These are phyloP conservation scores for Octonoba sinensis DNA, from an alignment of 2,888 invertebrate species.

Conservation along the genomic window DNA sequence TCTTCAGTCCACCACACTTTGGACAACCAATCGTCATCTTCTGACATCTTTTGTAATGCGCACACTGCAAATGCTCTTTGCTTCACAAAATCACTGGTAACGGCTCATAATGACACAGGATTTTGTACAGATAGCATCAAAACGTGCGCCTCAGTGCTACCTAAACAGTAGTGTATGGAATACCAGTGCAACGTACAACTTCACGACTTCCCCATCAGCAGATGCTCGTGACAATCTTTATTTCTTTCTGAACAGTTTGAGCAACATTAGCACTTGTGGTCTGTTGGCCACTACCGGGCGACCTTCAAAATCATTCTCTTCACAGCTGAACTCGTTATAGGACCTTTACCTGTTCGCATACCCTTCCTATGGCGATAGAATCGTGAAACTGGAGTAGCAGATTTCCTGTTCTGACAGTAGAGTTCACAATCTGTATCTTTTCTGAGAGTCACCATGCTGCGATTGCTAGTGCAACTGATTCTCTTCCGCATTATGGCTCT, in stretches of 20 bases:
- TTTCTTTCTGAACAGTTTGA: neutral
- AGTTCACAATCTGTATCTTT: neutral
- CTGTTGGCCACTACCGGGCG: no score
- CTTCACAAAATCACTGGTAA: neutral
- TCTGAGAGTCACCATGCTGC: no score
- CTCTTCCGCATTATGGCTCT: no score
- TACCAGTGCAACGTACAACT: neutral
- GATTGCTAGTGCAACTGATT: no score
- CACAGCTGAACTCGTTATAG: no score
- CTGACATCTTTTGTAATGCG: neutral
- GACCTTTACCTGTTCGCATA: no score
- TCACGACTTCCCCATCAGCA: neutral
- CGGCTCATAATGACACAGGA: neutral
- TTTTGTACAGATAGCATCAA: neutral
- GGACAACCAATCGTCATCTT: neutral
- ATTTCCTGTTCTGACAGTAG: no score
- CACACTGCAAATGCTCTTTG: neutral
- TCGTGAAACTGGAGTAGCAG: no score
- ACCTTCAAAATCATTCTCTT: no score
- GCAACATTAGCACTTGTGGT: no score
- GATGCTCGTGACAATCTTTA: neutral
- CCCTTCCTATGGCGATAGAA: no score
- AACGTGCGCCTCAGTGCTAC: neutral
- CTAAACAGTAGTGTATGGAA: no score
- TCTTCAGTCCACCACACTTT: neutral